Evolutionary conservation across 2,797 vertebrate genomes (phyloP), one percentile per base, ranked within the genome.

Genomic region (Periparus ater): DNA sequence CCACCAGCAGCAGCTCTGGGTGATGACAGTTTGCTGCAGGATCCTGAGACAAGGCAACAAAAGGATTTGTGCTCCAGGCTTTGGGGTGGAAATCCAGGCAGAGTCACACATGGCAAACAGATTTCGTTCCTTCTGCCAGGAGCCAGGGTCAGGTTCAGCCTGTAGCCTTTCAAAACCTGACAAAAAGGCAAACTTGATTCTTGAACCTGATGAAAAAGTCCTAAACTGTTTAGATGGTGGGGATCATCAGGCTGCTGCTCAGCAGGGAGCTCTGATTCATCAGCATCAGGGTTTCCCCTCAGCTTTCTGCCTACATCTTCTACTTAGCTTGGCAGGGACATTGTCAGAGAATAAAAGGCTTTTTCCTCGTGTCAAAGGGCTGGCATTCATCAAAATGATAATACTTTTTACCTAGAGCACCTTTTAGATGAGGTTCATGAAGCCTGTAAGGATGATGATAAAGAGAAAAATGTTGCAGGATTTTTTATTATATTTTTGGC

Each of bases 251-350:
- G 75, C 92, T 93, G 86, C 94, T 91, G 8, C 89, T 91, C 91
- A 81, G 96, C 91, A 60, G 88, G 95, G 86, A 92, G 88, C 93
- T 88, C 80, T 65, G 85, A 97, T 97, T 96, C 95, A 96, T 93
- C 96, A 93, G 83, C 87, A 58, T 74, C 92, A 93, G 89, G 87
- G 92, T 73, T 94, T 91, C 85, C 92, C 95, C 92, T 80, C 91
- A 94, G 93, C 88, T 87, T 58, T 96, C 82, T 94, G 67, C 84
- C 91, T 81, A 29, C 85, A 72, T 65, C 93, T 92, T 40, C 79
- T 61, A 17, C 91, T 95, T 79, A 95, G 88, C 76, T 91, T 95
- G 93, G 93, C 92, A 95, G 92, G 67, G 85, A 88, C 80, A 93
- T 94, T 95, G 92, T 96, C 89, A 88, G 85, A 57, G 93, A 88